Percentiles rank a stretch among this genome's conserved stretches.
These are phyloP conservation scores for Leptinotarsa haldemani DNA, from an alignment of 2,888 invertebrate species.

Conservation along the genomic window DNA sequence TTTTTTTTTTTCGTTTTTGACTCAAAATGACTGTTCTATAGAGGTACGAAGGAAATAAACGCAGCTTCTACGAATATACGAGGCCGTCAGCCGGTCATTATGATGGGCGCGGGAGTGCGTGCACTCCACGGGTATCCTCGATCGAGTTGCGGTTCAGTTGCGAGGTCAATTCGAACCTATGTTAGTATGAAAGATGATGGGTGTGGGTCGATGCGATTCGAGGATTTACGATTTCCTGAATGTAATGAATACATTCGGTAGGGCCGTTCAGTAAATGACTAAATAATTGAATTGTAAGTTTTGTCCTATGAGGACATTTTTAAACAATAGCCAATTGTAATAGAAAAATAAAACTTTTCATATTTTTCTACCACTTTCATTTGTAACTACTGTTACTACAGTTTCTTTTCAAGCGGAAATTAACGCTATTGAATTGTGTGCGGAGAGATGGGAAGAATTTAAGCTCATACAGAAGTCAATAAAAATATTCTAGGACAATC, in stretches of 20 bases:
- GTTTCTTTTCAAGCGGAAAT: too few relatives aligned
- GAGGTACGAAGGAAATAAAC: not conserved
- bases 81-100: conserved; percentile 10
- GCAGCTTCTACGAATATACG: not conserved
- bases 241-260: not conserved
- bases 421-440: too few relatives aligned
- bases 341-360: too few relatives aligned
- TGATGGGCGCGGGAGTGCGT: not conserved
- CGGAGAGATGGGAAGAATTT: too few relatives aligned
- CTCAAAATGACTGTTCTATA: not conserved
- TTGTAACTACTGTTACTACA: too few relatives aligned
- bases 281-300: not conserved
- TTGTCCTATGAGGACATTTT: too few relatives aligned
- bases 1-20: not conserved
- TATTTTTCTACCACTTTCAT: too few relatives aligned
- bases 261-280: not conserved
- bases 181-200: not conserved
- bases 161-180: not conserved
- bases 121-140: conserved; percentile 2
- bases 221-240: conserved; percentile 8
- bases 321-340: too few relatives aligned
- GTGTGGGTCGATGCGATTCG: not conserved
- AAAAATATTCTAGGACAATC: too few relatives aligned
- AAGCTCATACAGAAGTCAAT: too few relatives aligned
- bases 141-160: conserved; percentile 7